Percentiles rank a stretch among this genome's conserved stretches.
Evolutionary conservation across 2,888 invertebrate genomes (phyloP).

Genomic region (Drosophila austrosaltans): DNA sequence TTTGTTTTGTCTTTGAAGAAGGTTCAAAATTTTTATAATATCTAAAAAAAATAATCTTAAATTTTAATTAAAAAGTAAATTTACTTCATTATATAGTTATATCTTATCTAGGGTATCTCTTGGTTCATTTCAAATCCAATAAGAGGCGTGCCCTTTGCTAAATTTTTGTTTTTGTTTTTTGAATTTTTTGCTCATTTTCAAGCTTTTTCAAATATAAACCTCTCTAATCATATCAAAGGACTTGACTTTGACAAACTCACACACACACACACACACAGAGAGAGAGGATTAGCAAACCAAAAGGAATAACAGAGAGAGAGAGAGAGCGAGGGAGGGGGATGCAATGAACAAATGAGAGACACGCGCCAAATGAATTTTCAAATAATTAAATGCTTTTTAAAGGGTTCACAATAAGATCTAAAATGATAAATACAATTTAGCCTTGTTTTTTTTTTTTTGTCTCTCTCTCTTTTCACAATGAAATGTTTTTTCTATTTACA

Average conservation of each 20-base stretch:
- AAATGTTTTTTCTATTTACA: too few species aligned
- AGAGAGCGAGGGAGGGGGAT: background rate
- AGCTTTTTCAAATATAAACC: background rate
- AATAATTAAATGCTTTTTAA: conserved; percentile 39
- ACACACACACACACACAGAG: background rate
- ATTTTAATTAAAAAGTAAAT: too few species aligned
- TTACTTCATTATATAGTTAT: too few species aligned
- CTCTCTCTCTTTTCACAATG: too few species aligned
- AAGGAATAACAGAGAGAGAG: conserved; percentile 33
- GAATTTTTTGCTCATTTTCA: background rate
- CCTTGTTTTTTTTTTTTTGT: conserved; percentile 6
- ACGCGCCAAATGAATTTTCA: conserved; percentile 71
- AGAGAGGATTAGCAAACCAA: conserved; percentile 24
- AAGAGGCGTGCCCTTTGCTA: background rate
- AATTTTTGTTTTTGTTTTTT: background rate
- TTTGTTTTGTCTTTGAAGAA: too few species aligned
- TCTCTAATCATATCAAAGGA: conserved; percentile 67
- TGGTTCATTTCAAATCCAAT: background rate
- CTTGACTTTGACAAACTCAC: conserved; percentile 37
- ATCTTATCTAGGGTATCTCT: too few species aligned
- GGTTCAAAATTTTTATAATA: too few species aligned
- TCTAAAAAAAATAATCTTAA: too few species aligned
- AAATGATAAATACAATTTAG: conserved; percentile 26
- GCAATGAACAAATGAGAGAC: conserved; percentile 63
- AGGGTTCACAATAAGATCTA: background rate